Evolutionary conservation across 2,113 vertebrate genomes (phyloP), one percentile per base, ranked within the genome.

Genomic region (Girardinichthys multiradiatus): DNA sequence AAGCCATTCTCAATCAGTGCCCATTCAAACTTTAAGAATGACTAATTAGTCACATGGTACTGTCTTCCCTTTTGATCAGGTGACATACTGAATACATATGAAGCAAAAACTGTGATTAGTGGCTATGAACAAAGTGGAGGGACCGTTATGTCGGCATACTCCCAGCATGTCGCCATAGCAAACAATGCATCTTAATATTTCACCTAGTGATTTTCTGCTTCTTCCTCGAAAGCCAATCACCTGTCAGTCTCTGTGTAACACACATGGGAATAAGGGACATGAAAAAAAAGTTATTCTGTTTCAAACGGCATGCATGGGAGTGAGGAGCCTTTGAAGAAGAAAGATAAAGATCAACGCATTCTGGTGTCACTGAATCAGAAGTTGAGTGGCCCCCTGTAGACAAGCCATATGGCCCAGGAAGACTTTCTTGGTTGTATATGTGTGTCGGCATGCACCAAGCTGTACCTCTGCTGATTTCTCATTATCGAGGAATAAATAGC

Each of bases 401-500:
- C 64, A 26, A 86, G 84, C 94, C 94, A 94, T 94, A 93, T 94
- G 93, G 92, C 85, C 83, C 45, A 83, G 85, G 82, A 89, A 85
- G 82, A 81, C 65, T 89, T 90, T 84, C 87, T 79, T 59, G 85
- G 82, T 86, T 81, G 80, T 87, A 86, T 87, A 82, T 81, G 84
- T 90, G 83, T 76, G 86, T 77, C 83, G 64, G 84, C 77, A 39
- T 90, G 90, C 85, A 77, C 84, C 86, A 80, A 88, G 86, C 88
- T 74, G 70, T 90, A 83, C 82, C 87, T 87, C 88, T 79, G 91
- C 87, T 81, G 87, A 86, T 94, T 92, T 87, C 91, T 94, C 88
- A 91, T 94, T 94, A 94, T 81, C 54, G 84, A 79, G 86, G 87
- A 92, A 94, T 94, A 95, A 94, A 94, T 94, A 95, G 92, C 92